Percentiles rank a stretch among this genome's conserved stretches.
Evolutionary conservation across 2,888 invertebrate genomes (phyloP).

Genomic region (Aproaerema taeniolella): DNA sequence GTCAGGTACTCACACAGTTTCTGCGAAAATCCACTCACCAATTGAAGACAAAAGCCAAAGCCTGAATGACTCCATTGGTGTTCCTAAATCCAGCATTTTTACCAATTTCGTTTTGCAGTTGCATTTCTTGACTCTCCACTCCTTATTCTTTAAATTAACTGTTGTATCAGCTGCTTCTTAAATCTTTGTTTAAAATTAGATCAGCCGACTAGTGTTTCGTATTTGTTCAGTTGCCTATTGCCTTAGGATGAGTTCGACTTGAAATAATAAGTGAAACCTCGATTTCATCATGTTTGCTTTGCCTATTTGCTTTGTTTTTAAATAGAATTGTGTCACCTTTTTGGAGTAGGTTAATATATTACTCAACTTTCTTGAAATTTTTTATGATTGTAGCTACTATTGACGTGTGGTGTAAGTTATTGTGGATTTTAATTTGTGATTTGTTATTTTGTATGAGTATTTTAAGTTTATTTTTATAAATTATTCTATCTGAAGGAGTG

Average conservation of each 20-base stretch:
- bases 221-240: conserved; percentile 32
- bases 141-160: neutral
- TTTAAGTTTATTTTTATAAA: too few species aligned
- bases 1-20: too few species aligned
- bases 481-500: too few species aligned
- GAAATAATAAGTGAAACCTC: conserved; percentile 29
- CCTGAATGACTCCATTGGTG: too few species aligned
- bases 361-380: conserved; percentile 10
- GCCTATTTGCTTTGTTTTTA: conserved; percentile 19
- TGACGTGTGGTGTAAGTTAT: neutral
- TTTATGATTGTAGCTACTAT: neutral
- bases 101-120: conserved; percentile 14
- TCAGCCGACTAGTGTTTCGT: conserved; percentile 27
- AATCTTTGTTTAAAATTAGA: conserved; percentile 31
- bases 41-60: too few species aligned
- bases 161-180: conserved; percentile 13
- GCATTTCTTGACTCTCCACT: neutral
- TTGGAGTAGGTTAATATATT: conserved; percentile 12
- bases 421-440: too few species aligned
- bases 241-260: conserved; percentile 20
- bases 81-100: too few species aligned
- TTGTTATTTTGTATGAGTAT: too few species aligned
- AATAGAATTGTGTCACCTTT: conserved; percentile 22
- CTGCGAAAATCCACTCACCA: too few species aligned
- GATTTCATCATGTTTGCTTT: conserved; percentile 31